Percentiles rank a stretch among this genome's conserved stretches.
Conservation (phyloP, 2,113 vertebrate genomes). For the Mustela lutreola region DNA sequence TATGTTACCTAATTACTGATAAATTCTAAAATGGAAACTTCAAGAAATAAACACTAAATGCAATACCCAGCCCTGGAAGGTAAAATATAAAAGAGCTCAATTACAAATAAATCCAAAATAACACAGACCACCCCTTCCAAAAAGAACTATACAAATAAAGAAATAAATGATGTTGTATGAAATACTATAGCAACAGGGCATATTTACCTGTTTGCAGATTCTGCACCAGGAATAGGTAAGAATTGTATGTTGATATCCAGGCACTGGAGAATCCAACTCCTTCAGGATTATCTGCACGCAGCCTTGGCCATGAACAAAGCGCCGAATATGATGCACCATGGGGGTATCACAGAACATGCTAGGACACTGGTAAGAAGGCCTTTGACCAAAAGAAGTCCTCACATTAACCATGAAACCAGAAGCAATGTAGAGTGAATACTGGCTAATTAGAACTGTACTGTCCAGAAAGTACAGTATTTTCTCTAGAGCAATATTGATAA, state of each 20-base stretch:
- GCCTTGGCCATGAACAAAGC: conserved; percentile 97
- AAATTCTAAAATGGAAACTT: conserved; percentile 7
- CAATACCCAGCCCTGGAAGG: neutral
- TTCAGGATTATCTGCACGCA: conserved; percentile 99
- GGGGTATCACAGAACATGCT: conserved; percentile 98
- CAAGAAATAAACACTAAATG: conserved; percentile 45
- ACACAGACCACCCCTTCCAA: neutral
- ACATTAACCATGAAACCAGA: conserved; percentile 13
- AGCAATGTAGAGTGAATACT: neutral
- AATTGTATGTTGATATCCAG: conserved; percentile 98
- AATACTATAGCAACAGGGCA: neutral
- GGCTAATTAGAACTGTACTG: neutral
- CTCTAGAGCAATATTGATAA: neutral
- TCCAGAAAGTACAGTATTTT: neutral
- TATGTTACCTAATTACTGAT: conserved; percentile 29
- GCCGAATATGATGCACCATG: conserved; percentile 98
- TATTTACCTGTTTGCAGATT: conserved; percentile 96
- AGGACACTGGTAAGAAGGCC: conserved; percentile 98
- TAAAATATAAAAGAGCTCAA: neutral
- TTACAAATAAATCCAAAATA: conserved; percentile 10
- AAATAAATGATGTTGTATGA: neutral
- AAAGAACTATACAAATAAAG: conserved; percentile 38
- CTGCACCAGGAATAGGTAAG: conserved; percentile 99
- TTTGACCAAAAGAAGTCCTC: conserved; percentile 82
- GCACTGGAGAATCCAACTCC: conserved; percentile 98